Conservation (phyloP, 2,113 vertebrate species). For the Dasyurus viverrinus region DNA sequence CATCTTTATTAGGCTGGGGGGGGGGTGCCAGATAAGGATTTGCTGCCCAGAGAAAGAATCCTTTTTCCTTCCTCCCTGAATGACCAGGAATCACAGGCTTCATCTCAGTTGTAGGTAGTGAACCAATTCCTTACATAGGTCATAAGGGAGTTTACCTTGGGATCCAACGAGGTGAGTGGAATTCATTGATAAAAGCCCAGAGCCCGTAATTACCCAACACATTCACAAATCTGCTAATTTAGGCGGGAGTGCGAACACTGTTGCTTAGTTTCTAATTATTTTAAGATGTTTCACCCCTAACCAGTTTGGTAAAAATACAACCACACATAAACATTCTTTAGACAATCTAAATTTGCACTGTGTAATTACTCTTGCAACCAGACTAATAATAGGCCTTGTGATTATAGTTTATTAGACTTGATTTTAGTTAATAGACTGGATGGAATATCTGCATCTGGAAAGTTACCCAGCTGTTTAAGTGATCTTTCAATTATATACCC, state of each 20-base stretch:
- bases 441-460: slow-evolving; percentile 56
- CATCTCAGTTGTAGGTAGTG: neutral
- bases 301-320: slow-evolving; percentile 44
- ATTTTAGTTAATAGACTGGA: slow-evolving; percentile 55
- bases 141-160: neutral
- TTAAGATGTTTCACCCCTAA: slow-evolving; percentile 32
- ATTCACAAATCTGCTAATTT: neutral
- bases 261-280: neutral
- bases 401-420: slow-evolving; percentile 42
- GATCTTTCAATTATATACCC: slow-evolving; percentile 52
- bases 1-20: neutral
- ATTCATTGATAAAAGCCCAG: neutral
- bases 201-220: neutral
- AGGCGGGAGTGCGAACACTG: neutral
- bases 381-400: slow-evolving; percentile 46
- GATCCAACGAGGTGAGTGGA: neutral
- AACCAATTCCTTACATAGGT: neutral
- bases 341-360: slow-evolving; percentile 5
- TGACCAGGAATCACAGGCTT: neutral
- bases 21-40: neutral
- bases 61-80: neutral
- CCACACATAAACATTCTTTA: slow-evolving; percentile 20
- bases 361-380: slow-evolving; percentile 49
- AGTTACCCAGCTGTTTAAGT: slow-evolving; percentile 47
- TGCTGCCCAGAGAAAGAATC: neutral